Percentiles rank a stretch among this genome's conserved stretches.
Evolutionary conservation across 2,888 invertebrate genomes (phyloP).

Genomic region (Caenorhabditis wallacei): DNA sequence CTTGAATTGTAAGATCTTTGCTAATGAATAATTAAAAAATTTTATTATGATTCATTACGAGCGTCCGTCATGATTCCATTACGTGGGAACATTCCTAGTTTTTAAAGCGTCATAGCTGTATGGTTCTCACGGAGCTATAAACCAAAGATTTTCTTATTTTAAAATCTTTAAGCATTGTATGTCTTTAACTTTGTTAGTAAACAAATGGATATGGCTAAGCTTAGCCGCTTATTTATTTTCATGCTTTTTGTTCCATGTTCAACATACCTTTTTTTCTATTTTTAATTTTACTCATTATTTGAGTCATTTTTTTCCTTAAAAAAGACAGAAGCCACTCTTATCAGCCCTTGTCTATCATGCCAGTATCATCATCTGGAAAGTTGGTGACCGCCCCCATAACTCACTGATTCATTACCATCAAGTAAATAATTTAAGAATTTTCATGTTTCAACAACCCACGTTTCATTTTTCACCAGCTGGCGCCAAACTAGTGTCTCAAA

Average conservation of each 20-base stretch:
- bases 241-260: no score
- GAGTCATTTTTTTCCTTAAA: conserved; percentile 19
- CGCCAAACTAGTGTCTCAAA: conserved; percentile 47
- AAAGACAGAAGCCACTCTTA: conserved; percentile 47
- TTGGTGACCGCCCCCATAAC: conserved; percentile 32
- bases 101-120: conserved; percentile 7
- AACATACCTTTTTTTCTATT: no score
- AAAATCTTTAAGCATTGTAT: no score
- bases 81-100: conserved; percentile 9
- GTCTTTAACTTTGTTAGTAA: no score
- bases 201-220: no score
- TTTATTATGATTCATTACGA: conserved; percentile 22
- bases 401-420: conserved; percentile 36
- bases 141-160: background rate
- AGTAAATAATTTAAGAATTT: background rate
- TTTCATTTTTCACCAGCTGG: conserved; percentile 1
- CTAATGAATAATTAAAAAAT: conserved; percentile 5
- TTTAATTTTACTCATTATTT: background rate
- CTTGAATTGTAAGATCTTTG: background rate
- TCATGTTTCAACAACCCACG: background rate
- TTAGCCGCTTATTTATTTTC: no score
- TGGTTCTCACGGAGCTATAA: conserved; percentile 13
- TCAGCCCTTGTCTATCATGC: conserved; percentile 17
- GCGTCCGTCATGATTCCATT: background rate
- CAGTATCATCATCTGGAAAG: conserved; percentile 34